Evolutionary conservation across 2,113 vertebrate species (phyloP).

Genomic region (Desmodus rotundus): DNA sequence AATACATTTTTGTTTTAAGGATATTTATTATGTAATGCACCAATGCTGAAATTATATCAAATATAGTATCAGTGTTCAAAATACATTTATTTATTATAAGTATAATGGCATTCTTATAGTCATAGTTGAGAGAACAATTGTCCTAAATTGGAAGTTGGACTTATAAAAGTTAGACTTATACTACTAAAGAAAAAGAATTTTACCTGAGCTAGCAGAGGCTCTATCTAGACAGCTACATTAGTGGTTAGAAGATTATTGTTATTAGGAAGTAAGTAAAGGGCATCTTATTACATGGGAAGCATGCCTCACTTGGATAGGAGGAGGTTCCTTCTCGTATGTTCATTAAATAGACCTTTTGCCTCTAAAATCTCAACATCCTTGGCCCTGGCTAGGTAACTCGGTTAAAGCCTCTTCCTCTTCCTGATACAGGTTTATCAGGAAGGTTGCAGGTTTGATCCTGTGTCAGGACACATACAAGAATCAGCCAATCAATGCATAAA

Average conservation of each 20-base stretch:
- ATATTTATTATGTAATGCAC: constrained; percentile 50
- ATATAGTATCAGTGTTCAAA: neutral
- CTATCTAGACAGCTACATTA: neutral
- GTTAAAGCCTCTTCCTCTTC: no score
- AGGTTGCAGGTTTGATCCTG: no score
- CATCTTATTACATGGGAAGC: neutral
- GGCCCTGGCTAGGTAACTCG: no score
- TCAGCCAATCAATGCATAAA: no score
- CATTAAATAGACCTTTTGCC: neutral
- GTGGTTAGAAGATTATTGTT: neutral
- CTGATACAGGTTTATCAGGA: no score
- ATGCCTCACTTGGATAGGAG: neutral
- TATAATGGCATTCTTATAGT: constrained; percentile 53
- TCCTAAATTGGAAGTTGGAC: constrained; percentile 63
- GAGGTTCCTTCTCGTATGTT: neutral
- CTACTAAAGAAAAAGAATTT: constrained; percentile 54
- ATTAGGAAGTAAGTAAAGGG: neutral
- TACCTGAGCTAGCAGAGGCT: neutral
- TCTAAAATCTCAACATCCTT: neutral
- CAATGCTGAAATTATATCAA: neutral
- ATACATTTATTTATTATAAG: constrained; percentile 46
- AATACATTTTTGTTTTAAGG: neutral
- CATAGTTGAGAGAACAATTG: constrained; percentile 50
- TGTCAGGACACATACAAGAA: no score
- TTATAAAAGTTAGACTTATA: constrained; percentile 58